phyloP scores from a whole-genome alignment of 2,797 vertebrate genomes.

The Hafferia zeledoni region DNA sequence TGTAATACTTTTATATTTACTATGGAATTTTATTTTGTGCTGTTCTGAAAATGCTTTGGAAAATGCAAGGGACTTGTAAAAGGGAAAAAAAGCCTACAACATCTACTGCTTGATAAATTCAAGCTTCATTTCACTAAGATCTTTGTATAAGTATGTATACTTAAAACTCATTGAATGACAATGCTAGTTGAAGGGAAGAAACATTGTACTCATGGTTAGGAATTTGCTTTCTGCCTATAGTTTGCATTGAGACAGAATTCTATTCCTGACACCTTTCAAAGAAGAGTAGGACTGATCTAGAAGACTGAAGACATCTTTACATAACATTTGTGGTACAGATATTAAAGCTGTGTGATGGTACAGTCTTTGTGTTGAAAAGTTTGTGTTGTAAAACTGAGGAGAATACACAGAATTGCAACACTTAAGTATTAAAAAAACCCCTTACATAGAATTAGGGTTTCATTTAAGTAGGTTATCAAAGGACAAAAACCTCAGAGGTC shows the following conservation, averaged over 20 bases:
- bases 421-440: neutral
- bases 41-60: neutral
- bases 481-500: neutral
- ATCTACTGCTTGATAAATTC: neutral
- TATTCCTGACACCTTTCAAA: neutral
- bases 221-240: neutral
- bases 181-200: neutral
- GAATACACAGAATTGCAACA: neutral
- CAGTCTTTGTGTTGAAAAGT: neutral
- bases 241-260: neutral
- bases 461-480: neutral
- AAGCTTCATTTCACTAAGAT: neutral
- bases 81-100: accelerated
- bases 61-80: neutral
- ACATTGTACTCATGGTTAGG: neutral
- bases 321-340: neutral
- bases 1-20: neutral
- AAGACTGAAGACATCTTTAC: neutral
- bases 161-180: neutral
- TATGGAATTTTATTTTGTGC: neutral
- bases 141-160: neutral
- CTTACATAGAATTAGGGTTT: neutral
- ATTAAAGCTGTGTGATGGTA: neutral
- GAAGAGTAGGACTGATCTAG: neutral
- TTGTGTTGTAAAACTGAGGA: neutral